These are phyloP conservation scores for Leptopilina boulardi DNA, from an alignment of 1,140 invertebrate genomes.

Conservation along the genomic window DNA sequence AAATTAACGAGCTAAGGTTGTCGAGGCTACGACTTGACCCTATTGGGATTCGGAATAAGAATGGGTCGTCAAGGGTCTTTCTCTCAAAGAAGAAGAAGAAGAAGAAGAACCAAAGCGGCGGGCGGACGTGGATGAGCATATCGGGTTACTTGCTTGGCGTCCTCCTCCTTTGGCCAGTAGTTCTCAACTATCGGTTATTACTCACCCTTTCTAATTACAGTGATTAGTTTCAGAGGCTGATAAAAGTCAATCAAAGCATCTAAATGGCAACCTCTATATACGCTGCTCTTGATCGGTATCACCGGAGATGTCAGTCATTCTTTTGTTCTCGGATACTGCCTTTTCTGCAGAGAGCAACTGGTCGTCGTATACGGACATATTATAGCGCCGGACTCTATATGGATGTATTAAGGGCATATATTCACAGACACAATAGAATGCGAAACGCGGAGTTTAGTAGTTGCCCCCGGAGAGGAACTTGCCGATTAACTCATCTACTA, in stretches of 20 bases:
- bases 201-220: slow-evolving; percentile 36
- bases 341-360: slow-evolving; percentile 48
- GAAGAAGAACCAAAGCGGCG: slow-evolving; percentile 47
- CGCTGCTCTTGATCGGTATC: slow-evolving; percentile 59
- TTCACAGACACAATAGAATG: slow-evolving; percentile 63
- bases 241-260: slow-evolving; percentile 2
- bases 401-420: slow-evolving; percentile 55
- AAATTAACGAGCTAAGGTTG: slow-evolving; percentile 68
- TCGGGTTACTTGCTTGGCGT: slow-evolving; percentile 72
- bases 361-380: slow-evolving; percentile 33
- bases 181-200: slow-evolving; percentile 60
- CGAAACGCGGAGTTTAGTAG: slow-evolving; percentile 63
- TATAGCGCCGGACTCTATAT: slow-evolving; percentile 54
- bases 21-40: slow-evolving; percentile 57
- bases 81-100: slow-evolving; percentile 39
- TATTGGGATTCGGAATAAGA: slow-evolving; percentile 62
- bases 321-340: slow-evolving; percentile 68
- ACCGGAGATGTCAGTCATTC: slow-evolving; percentile 69
- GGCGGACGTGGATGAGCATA: slow-evolving; percentile 61
- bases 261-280: slow-evolving; percentile 54
- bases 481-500: slow-evolving; percentile 76
- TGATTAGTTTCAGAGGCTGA: background rate
- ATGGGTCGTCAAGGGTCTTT: slow-evolving; percentile 46
- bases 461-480: slow-evolving; percentile 72
- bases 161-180: slow-evolving; percentile 69